Percentiles rank a stretch among this genome's conserved stretches.
Evolutionary conservation across 2,797 vertebrate species (phyloP).

Genomic region (Gouania willdenowi): DNA sequence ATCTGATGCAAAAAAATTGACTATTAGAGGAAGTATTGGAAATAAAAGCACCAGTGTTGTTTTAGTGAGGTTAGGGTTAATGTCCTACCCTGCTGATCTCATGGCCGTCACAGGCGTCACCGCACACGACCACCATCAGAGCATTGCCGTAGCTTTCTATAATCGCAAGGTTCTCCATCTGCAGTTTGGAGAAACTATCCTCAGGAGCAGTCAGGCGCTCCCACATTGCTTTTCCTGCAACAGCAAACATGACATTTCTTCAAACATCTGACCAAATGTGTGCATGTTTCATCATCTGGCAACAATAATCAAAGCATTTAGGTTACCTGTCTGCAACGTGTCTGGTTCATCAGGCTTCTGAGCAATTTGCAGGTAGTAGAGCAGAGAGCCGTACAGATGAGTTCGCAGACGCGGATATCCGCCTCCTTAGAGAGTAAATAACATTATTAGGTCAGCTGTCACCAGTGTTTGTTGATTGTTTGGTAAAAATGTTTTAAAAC

Average conservation of each 20-base stretch:
- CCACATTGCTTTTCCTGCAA: slow-evolving; percentile 91
- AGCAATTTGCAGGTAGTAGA: slow-evolving; percentile 96
- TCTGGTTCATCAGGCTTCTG: slow-evolving; percentile 98
- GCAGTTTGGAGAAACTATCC: slow-evolving; percentile 93
- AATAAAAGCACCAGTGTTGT: neutral
- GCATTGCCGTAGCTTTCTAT: slow-evolving; percentile 94
- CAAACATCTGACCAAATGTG: neutral
- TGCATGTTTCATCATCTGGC: no score
- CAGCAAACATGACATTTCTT: neutral
- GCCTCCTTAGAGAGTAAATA: slow-evolving; percentile 77
- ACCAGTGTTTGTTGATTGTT: neutral
- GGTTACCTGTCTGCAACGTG: slow-evolving; percentile 92
- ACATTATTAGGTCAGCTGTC: neutral
- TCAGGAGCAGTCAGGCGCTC: slow-evolving; percentile 94
- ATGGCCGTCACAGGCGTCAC: slow-evolving; percentile 95
- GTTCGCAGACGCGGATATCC: slow-evolving; percentile 95
- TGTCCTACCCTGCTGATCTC: slow-evolving; percentile 89
- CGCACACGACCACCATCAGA: slow-evolving; percentile 96
- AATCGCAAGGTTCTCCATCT: slow-evolving; percentile 91
- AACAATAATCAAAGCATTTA: no score
- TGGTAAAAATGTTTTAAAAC: neutral
- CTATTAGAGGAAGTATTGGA: neutral
- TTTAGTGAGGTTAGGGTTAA: no score
- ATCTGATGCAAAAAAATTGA: slow-evolving; percentile 81
- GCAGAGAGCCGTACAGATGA: slow-evolving; percentile 91